Evolutionary conservation across 2,797 vertebrate species (phyloP), one percentile per base, ranked within the genome.

Genomic region (Gouania willdenowi): DNA sequence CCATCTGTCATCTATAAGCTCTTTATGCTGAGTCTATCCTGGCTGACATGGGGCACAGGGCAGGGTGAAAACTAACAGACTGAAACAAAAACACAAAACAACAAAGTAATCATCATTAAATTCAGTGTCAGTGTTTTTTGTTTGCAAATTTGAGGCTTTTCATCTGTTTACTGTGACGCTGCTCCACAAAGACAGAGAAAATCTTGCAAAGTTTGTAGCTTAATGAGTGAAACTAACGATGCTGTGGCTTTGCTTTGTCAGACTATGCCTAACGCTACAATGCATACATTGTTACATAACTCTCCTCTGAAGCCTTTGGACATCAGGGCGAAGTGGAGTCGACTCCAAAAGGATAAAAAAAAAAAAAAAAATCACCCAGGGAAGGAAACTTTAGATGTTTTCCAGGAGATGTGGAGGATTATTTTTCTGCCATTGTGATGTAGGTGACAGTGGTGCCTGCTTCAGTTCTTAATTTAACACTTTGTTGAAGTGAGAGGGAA

Each of bases 251-350:
- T n/a, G n/a, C n/a, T n/a, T n/a, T 61, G 38, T 59, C 43, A 47
- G 4, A 28, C 39, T 40, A 19, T 28, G 19, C 10, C 5, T 26
- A 30, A 50, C 51, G 21, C 27, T n/a, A 78, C 73, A 80, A 71
- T 67, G 50, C 45, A 54, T 27, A 60, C 6, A 51, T 41, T 77
- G 61, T 80, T 75, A 20, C 29, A 14, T 51, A 38, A 71, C 28
- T 50, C 21, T 26, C 15, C 26, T 46, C 44, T 29, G 20, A 35
- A 33, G 48, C 15, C 24, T 4, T 4, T 15, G 30, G 26, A 46
- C 39, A 31, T 15, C 28, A 4, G 21, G 33, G 52, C 26, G 33
- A 29, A 41, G 11, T 41, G 2, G 1, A 58, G 45, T 51, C 58
- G 30, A 20, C 1, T 4, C 16, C n/a, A n/a, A n/a, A n/a, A n/a